A percentile compares a stretch with the other conserved stretches of the same genome.
These are phyloP conservation scores for Kryptolebias marmoratus DNA, from an alignment of 2,113 vertebrate species.

Conservation along the genomic window DNA sequence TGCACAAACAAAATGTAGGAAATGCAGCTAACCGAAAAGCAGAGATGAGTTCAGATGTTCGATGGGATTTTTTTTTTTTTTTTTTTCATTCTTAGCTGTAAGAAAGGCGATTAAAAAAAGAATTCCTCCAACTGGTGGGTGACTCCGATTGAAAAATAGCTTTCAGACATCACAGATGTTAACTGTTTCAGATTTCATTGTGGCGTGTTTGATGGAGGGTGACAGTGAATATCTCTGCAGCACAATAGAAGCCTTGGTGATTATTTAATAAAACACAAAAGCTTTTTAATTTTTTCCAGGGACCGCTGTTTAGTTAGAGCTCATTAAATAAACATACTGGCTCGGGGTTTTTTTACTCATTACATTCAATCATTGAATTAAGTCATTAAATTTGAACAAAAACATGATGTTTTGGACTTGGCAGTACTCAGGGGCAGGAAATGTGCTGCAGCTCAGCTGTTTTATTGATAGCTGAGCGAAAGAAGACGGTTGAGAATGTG, in stretches of 20 bases:
- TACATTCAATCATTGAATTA: constrained; percentile 60
- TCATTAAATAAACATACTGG: constrained; percentile 56
- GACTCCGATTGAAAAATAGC: constrained; percentile 7
- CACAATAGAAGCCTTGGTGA: constrained; percentile 42
- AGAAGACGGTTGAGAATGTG: constrained; percentile 15
- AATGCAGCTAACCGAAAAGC: not conserved
- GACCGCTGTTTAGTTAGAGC: constrained; percentile 58
- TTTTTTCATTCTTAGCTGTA: not conserved
- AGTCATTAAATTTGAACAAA: constrained; percentile 58
- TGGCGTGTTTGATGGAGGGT: constrained; percentile 14
- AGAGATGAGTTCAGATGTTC: not conserved
- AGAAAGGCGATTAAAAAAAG: constrained; percentile 19
- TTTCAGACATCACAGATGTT: constrained; percentile 13
- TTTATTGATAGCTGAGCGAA: constrained; percentile 36
- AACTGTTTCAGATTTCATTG: constrained; percentile 12
- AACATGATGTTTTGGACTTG: constrained; percentile 40
- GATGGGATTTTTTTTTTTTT: not conserved
- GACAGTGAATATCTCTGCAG: constrained; percentile 34
- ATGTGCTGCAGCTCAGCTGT: constrained; percentile 18
- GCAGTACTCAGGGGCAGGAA: constrained; percentile 30
- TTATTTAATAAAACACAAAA: constrained; percentile 63
- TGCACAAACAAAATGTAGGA: not conserved
- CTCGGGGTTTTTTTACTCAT: constrained; percentile 24
- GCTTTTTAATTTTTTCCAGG: constrained; percentile 64
- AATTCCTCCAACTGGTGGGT: constrained; percentile 7